Conservation (phyloP, 2,888 invertebrate genomes). For the Agonopterix subpropinquella region DNA sequence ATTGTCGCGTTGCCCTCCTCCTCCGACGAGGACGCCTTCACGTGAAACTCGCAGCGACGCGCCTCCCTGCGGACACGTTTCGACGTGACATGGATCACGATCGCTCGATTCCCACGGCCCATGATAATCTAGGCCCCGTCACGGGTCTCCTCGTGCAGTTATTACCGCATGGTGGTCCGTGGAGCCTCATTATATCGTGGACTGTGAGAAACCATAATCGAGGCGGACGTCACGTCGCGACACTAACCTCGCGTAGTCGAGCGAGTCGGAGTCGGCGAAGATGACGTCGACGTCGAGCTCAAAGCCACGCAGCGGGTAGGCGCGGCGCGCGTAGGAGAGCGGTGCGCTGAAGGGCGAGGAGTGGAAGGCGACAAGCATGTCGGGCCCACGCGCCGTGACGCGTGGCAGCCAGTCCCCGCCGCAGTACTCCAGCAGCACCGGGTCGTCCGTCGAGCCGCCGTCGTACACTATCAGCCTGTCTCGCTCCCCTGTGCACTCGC, state of each 20-base stretch:
- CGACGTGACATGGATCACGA: background rate
- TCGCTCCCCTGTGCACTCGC: constrained; percentile 87
- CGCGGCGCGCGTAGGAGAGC: constrained; percentile 79
- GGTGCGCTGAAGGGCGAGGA: constrained; percentile 90
- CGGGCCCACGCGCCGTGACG: constrained; percentile 81
- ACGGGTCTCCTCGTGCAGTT: too few species aligned
- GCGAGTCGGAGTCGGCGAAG: constrained; percentile 90
- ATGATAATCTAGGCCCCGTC: too few species aligned
- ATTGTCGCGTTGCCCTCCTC: constrained; percentile 58
- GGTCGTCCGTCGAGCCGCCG: constrained; percentile 87
- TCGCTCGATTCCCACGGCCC: too few species aligned
- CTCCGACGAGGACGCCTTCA: constrained; percentile 83
- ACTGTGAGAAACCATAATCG: background rate
- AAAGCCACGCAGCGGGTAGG: constrained; percentile 84
- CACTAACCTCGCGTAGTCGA: constrained; percentile 82
- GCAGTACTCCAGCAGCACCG: constrained; percentile 90
- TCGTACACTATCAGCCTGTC: constrained; percentile 92
- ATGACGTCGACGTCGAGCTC: constrained; percentile 90
- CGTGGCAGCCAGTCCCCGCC: constrained; percentile 91
- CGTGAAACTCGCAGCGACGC: constrained; percentile 82
- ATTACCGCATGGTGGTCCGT: too few species aligned
- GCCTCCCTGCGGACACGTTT: constrained; percentile 48
- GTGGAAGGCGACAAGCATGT: constrained; percentile 92
- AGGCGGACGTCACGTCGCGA: background rate
- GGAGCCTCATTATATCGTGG: too few species aligned